Evolutionary conservation across 2,113 vertebrate genomes (phyloP), one percentile per base, ranked within the genome.

Genomic region (Nanorana parkeri): DNA sequence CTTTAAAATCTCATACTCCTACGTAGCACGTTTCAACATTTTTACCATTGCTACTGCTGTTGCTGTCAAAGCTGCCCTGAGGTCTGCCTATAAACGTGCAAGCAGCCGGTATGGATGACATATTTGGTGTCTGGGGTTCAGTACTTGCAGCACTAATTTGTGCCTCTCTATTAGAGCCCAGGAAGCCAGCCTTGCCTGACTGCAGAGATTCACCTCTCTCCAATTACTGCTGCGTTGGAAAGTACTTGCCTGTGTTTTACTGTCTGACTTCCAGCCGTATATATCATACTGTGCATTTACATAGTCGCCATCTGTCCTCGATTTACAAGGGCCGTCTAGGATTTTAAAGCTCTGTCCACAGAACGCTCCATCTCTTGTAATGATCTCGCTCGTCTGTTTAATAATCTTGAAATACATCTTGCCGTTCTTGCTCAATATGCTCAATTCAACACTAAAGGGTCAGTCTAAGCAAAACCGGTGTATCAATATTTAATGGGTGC

Each of bases 231-330:
- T 29, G 28, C 29, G 24, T 52, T 47, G 0, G 24, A 73, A 51
- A 55, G 69, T 52, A 20, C 52, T 10, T 73, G 51, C 20, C 52
- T 11, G 24, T 7, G 23, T 52, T n/a, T 52, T 73, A 28, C 68
- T 10, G 47, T 71, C 47, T 26, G 51, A 71, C 54, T 73, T 73
- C 28, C 52, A 29, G 69, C 28, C 8, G 52, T 55, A 13, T 28
- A 55, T 73, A 55, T 55, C 51, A 73, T 73, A 13, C 23, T 3
- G 17, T 24, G 29, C 69, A 73, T 73, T 56, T 73, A 73, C 69
- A 73, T 55, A 73, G 47, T 56, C 55, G 54, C 69, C 69, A 73
- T 73, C 69, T 56, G 69, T 73, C 69, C 69, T 73, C 55, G 51
- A 73, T 73, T 73, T 55, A 55, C 68, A 71, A 21, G 17, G 1